phyloP scores from a whole-genome alignment of 2,888 invertebrate species.

The Xanthorhoe designata region DNA sequence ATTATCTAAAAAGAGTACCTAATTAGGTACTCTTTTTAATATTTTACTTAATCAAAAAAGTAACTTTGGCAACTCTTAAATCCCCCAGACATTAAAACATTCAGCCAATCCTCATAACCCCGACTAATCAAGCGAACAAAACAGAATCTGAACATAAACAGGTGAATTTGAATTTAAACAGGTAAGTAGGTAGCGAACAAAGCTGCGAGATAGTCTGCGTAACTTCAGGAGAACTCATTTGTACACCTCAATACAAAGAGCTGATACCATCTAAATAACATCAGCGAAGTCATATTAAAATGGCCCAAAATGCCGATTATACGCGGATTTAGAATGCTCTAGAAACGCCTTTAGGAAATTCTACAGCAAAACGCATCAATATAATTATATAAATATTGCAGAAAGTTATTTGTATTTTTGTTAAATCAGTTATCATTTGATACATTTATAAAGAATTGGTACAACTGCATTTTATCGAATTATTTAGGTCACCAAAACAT shows the following conservation, averaged over 20 bases:
- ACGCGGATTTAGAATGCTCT: conserved; percentile 41
- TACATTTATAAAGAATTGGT: too few species aligned
- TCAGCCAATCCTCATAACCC: conserved; percentile 30
- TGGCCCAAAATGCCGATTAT: conserved; percentile 68
- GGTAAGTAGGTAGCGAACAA: conserved; percentile 51
- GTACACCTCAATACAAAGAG: conserved; percentile 77
- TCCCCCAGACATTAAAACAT: conserved; percentile 24
- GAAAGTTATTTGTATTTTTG: too few species aligned
- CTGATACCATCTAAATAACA: conserved; percentile 74
- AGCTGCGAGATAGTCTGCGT: conserved; percentile 51
- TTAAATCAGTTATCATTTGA: too few species aligned
- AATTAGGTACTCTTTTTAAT: too few species aligned
- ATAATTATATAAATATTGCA: too few species aligned
- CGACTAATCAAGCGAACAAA: conserved; percentile 43
- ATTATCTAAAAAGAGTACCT: too few species aligned
- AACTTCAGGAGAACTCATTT: conserved; percentile 73
- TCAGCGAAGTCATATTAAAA: conserved; percentile 75
- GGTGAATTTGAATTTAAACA: conserved; percentile 42
- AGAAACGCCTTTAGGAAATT: conserved; percentile 23
- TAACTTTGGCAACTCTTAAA: not conserved
- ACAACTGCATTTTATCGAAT: not conserved
- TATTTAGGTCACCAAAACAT: not conserved
- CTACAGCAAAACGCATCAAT: not conserved
- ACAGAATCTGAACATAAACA: conserved; percentile 41
- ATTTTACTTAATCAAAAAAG: not conserved